These are phyloP conservation scores for Cryptocephalus moraei DNA, from an alignment of 2,888 invertebrate genomes.

Conservation along the genomic window DNA sequence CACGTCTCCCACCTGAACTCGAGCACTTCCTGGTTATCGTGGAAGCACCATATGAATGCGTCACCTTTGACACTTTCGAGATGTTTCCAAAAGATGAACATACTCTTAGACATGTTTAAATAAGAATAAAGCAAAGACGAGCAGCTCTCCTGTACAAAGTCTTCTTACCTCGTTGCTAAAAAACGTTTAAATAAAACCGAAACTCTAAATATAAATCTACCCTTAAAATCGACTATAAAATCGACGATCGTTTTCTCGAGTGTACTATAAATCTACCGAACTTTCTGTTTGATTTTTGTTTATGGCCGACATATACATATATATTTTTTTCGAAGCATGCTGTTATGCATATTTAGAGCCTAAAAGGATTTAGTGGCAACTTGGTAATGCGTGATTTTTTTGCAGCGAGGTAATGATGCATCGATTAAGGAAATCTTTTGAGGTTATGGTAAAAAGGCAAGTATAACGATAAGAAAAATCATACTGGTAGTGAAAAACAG, in stretches of 20 bases:
- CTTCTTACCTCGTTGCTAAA: constrained; percentile 17
- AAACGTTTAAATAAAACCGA: constrained; percentile 5
- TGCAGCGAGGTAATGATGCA: constrained; percentile 20
- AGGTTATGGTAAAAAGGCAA: constrained; percentile 19
- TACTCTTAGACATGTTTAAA: too few species aligned
- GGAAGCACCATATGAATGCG: too few species aligned
- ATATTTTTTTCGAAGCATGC: background rate
- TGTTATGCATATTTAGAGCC: background rate
- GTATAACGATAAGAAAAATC: constrained; percentile 5
- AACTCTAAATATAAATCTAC: background rate
- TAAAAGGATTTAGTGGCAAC: constrained; percentile 1
- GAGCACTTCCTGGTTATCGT: too few species aligned
- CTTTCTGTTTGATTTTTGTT: too few species aligned
- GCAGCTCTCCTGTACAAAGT: too few species aligned
- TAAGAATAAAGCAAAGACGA: too few species aligned
- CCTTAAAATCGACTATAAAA: background rate
- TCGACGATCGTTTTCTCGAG: constrained; percentile 1
- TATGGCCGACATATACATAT: too few species aligned
- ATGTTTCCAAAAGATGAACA: too few species aligned
- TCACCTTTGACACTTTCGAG: too few species aligned
- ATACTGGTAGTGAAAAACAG: too few species aligned
- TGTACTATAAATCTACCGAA: too few species aligned
- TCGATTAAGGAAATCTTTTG: constrained; percentile 18
- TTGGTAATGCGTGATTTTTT: constrained; percentile 16
- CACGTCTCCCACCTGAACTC: too few species aligned